phyloP scores from a whole-genome alignment of 2,797 vertebrate species.

The Esox masquinongy region DNA sequence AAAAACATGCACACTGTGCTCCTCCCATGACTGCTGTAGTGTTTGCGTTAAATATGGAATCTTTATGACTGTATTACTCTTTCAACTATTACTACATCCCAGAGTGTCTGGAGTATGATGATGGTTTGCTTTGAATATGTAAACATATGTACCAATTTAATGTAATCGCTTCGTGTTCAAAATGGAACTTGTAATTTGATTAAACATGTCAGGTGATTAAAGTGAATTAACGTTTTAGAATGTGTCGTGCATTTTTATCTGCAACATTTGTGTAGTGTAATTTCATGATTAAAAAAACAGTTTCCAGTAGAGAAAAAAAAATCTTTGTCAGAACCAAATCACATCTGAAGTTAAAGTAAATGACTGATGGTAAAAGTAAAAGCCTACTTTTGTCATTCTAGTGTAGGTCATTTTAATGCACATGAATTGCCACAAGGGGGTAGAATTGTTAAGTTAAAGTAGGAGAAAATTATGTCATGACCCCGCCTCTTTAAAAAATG shows the following conservation, averaged over 20 bases:
- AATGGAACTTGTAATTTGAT: background rate
- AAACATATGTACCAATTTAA: background rate
- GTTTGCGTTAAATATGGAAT: background rate
- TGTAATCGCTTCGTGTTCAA: background rate
- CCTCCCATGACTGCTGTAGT: background rate
- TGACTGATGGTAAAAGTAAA: background rate
- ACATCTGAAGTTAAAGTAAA: background rate
- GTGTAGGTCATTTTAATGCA: background rate
- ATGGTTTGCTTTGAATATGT: background rate
- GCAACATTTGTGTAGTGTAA: background rate
- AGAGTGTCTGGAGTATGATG: background rate
- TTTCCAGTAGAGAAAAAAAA: background rate
- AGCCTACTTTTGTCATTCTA: background rate
- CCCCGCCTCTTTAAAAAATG: too few relatives aligned
- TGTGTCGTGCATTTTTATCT: background rate
- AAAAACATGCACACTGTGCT: background rate
- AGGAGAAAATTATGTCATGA: too few relatives aligned
- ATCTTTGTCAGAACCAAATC: background rate
- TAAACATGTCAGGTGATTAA: background rate
- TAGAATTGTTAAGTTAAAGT: conserved; percentile 2
- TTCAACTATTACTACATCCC: background rate
- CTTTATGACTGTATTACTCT: background rate
- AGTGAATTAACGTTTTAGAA: background rate
- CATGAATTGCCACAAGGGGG: background rate
- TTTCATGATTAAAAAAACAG: background rate